phyloP scores from a whole-genome alignment of 2,888 invertebrate genomes.

The Muschampia staudingeri region DNA sequence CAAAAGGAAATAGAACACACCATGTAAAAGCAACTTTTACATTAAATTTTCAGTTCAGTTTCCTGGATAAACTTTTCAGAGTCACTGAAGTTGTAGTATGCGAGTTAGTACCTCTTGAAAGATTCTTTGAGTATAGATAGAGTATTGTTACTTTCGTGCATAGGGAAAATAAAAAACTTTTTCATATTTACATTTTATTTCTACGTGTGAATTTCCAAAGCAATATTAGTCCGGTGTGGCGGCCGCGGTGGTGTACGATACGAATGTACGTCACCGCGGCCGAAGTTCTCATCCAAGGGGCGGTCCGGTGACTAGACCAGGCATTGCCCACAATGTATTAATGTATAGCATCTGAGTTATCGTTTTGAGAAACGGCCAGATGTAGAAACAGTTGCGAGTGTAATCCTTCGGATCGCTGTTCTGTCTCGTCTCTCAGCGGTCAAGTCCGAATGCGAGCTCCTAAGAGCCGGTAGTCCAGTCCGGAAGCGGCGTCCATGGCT shows the following conservation, averaged over 20 bases:
- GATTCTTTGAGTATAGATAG: no score
- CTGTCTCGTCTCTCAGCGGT: constrained; percentile 20
- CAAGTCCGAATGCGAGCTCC: not conserved
- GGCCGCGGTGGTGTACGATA: not conserved
- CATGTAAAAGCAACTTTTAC: no score
- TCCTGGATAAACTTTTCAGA: no score
- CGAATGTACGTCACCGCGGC: not conserved
- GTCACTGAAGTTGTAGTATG: no score
- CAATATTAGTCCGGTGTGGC: constrained; percentile 7
- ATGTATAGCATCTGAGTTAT: not conserved
- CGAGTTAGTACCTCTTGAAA: no score
- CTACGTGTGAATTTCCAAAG: constrained; percentile 3
- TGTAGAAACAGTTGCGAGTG: not conserved
- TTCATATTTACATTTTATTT: not conserved
- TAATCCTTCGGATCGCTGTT: not conserved
- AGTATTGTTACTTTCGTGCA: no score
- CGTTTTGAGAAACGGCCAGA: not conserved
- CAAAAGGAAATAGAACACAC: no score
- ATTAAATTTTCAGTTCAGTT: no score
- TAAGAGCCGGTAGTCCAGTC: not conserved
- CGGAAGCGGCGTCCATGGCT: not conserved
- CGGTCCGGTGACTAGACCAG: not conserved
- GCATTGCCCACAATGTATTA: not conserved
- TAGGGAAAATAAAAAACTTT: not conserved
- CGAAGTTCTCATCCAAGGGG: not conserved